These are phyloP conservation scores for Scyliorhinus canicula DNA, from an alignment of 2,797 vertebrate genomes.

Conservation along the genomic window DNA sequence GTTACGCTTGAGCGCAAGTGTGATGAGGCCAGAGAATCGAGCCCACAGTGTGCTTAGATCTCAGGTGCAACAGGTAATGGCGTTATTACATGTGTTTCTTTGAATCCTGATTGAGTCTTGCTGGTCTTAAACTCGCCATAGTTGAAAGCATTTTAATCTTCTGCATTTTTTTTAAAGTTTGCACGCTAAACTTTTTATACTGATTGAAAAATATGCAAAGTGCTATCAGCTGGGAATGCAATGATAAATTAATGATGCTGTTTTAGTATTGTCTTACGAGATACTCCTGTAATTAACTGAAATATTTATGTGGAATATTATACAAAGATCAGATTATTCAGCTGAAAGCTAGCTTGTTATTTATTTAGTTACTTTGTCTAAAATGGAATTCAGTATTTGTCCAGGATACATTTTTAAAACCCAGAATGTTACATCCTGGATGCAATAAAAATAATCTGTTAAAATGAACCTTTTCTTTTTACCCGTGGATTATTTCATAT, in stretches of 20 bases:
- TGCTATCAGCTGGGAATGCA: conserved; percentile 61
- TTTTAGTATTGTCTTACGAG: conserved; percentile 67
- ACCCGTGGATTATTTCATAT: neutral
- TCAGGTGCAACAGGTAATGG: conserved; percentile 8
- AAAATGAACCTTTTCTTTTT: conserved; percentile 14
- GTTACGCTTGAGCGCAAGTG: too few species aligned
- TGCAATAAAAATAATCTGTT: neutral
- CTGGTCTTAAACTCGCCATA: neutral
- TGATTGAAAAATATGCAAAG: conserved; percentile 37
- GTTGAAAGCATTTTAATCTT: neutral
- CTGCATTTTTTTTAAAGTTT: neutral
- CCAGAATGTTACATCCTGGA: conserved; percentile 39
- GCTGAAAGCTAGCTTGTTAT: conserved; percentile 67
- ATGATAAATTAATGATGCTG: conserved; percentile 72
- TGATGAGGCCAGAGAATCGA: too few species aligned
- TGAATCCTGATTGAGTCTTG: neutral
- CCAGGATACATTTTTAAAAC: conserved; percentile 51
- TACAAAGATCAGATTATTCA: conserved; percentile 70
- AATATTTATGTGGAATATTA: conserved; percentile 77
- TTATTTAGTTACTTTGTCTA: conserved; percentile 66
- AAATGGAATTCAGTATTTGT: conserved; percentile 53
- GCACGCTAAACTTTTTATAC: neutral
- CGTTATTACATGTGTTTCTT: neutral
- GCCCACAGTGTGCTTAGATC: neutral
- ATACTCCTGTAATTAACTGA: conserved; percentile 70